Evolutionary conservation across 2,888 invertebrate genomes (phyloP).

Genomic region (Tachystola acroxantha): DNA sequence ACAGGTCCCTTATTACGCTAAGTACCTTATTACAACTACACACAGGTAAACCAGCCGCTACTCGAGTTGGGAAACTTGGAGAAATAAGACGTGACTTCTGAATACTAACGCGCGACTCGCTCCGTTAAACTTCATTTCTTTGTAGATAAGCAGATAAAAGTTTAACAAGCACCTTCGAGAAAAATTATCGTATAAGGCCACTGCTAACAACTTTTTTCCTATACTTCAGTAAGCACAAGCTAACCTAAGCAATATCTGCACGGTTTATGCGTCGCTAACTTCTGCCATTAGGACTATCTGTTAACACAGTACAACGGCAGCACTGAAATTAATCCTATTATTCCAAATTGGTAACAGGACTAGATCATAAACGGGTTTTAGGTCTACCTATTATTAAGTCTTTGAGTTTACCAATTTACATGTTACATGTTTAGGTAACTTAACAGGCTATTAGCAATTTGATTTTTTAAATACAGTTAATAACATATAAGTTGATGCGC

Average conservation of each 20-base stretch:
- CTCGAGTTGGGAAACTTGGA: constrained; percentile 42
- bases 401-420: too few species aligned
- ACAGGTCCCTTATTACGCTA: not conserved
- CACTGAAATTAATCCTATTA: not conserved
- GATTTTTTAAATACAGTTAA: too few species aligned
- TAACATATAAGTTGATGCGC: too few species aligned
- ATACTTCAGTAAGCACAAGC: not conserved
- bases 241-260: not conserved
- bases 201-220: not conserved
- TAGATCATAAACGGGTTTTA: not conserved
- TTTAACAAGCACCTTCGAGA: constrained; percentile 32
- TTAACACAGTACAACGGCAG: too few species aligned
- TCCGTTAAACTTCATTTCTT: constrained; percentile 39
- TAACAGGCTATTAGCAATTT: too few species aligned
- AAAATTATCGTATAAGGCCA: constrained; percentile 25
- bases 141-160: constrained; percentile 33
- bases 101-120: constrained; percentile 45
- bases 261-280: not conserved
- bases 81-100: constrained; percentile 52
- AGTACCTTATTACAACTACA: not conserved
- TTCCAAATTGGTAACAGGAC: not conserved
- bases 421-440: too few species aligned
- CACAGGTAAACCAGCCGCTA: constrained; percentile 13
- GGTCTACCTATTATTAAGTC: not conserved
- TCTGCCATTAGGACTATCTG: not conserved